Percentiles rank a stretch among this genome's conserved stretches.
Conservation (phyloP, 2,797 vertebrate species). For the Rhinoraja longicauda region DNA sequence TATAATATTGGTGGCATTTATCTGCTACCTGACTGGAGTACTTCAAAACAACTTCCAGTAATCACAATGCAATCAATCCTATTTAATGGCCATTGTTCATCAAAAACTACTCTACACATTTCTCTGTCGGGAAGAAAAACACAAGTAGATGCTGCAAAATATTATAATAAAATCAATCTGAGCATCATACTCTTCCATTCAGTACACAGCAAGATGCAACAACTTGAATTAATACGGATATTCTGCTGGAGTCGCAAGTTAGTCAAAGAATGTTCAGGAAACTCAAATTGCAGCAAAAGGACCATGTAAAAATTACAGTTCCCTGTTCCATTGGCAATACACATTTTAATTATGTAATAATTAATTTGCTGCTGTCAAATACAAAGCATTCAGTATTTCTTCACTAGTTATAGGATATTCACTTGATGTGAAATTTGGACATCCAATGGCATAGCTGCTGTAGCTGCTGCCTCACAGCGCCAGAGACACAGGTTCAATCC, state of each 20-base stretch:
- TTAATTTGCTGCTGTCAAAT: neutral
- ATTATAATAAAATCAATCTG: neutral
- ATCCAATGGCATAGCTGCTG: neutral
- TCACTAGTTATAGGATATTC: neutral
- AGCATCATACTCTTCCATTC: neutral
- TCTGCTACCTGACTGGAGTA: neutral
- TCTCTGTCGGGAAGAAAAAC: neutral
- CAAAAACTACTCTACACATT: neutral
- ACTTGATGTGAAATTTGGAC: neutral
- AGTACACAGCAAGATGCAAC: neutral
- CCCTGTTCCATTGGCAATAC: too few relatives aligned
- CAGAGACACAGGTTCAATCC: too few relatives aligned
- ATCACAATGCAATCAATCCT: neutral
- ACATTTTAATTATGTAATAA: neutral
- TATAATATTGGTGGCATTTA: neutral
- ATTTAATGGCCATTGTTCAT: neutral
- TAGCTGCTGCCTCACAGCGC: too few relatives aligned
- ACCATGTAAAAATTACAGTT: neutral
- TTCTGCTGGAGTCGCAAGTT: neutral
- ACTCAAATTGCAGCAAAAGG: neutral
- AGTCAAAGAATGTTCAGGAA: neutral
- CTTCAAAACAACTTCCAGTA: neutral
- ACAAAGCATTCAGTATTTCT: neutral
- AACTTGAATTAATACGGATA: neutral
- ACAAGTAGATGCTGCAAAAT: neutral